These are phyloP conservation scores for Neoarius graeffei DNA, from an alignment of 2,113 vertebrate species.

Conservation along the genomic window DNA sequence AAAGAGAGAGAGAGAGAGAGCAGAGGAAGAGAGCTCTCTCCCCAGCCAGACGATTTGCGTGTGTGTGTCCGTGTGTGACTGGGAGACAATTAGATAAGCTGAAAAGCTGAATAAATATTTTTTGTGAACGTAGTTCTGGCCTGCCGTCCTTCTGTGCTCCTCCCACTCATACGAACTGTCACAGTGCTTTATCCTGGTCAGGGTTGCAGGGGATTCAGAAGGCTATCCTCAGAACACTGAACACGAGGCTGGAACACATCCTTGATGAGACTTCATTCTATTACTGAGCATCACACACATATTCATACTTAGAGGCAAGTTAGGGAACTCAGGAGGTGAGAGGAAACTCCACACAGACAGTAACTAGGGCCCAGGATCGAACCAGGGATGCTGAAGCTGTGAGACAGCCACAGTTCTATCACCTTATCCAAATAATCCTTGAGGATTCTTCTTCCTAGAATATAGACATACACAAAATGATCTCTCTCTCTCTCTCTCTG, in stretches of 20 bases:
- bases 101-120: no score
- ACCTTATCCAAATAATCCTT: background rate
- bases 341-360: background rate
- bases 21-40: no score
- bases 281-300: conserved; percentile 5
- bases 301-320: background rate
- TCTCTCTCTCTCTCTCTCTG: background rate
- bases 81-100: no score
- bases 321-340: background rate
- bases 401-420: background rate
- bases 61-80: no score
- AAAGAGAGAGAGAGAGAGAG: no score
- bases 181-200: background rate
- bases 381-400: background rate
- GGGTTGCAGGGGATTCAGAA: background rate
- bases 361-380: background rate
- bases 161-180: no score
- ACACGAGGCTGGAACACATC: background rate
- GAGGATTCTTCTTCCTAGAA: background rate
- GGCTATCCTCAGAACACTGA: background rate
- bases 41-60: no score
- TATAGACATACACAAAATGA: background rate
- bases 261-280: background rate
- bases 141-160: no score
- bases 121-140: no score